phyloP scores from a whole-genome alignment of 2,797 vertebrate species.

The Malurus leucopterus region DNA sequence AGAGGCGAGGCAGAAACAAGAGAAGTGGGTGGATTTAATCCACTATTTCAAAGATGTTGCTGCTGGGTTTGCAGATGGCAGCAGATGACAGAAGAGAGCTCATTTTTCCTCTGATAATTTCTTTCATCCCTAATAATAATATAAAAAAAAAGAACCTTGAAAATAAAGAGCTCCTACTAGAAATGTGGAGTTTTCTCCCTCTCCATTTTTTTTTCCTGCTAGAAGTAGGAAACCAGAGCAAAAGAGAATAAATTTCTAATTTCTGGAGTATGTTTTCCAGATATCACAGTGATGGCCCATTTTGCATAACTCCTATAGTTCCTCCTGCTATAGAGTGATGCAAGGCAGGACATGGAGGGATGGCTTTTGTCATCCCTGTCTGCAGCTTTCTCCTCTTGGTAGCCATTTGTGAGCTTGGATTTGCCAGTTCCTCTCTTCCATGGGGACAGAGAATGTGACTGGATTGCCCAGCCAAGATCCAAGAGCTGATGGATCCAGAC shows the following conservation, averaged over 20 bases:
- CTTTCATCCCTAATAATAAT: background rate
- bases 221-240: background rate
- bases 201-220: fast-evolving
- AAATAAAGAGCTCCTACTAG: background rate
- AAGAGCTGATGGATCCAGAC: background rate
- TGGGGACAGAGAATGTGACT: background rate
- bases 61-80: slow-evolving; percentile 48
- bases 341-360: background rate
- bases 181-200: background rate
- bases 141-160: background rate
- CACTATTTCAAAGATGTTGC: slow-evolving; percentile 10
- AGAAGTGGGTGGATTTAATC: slow-evolving; percentile 19
- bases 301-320: background rate
- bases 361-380: background rate
- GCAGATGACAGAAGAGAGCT: slow-evolving; percentile 41
- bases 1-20: background rate
- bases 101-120: slow-evolving; percentile 6
- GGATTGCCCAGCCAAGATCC: background rate
- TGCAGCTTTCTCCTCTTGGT: background rate
- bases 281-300: background rate
- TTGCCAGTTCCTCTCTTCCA: background rate
- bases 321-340: background rate
- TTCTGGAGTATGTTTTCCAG: background rate
- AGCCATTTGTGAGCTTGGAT: background rate
- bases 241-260: background rate